Conservation (phyloP, 2,113 vertebrate genomes). For the Corythoichthys haematopterus region DNA sequence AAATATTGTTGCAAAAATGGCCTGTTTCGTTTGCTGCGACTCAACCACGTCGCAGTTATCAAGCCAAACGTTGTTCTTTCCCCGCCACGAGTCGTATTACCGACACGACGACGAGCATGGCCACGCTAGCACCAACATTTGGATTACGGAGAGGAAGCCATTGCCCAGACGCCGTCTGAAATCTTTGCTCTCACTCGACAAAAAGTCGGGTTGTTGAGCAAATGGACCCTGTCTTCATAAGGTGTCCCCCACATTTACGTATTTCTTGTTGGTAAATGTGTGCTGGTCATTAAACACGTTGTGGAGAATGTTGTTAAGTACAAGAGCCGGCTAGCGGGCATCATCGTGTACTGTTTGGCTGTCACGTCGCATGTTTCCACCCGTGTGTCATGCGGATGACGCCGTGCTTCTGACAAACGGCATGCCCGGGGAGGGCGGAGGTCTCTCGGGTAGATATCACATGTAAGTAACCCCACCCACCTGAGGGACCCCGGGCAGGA, state of each 20-base stretch:
- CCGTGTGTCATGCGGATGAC: conserved; percentile 9
- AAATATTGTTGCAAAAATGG: background rate
- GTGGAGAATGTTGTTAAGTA: background rate
- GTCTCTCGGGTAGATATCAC: background rate
- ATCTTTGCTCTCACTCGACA: conserved; percentile 53
- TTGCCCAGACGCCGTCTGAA: conserved; percentile 39
- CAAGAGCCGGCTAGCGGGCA: background rate
- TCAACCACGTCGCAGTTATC: background rate
- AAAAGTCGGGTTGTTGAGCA: conserved; percentile 30
- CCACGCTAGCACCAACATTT: conserved; percentile 43
- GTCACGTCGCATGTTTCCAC: conserved; percentile 29
- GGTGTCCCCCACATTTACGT: background rate
- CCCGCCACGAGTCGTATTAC: background rate
- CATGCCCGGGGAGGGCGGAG: conserved; percentile 1
- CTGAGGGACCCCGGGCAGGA: background rate
- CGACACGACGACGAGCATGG: conserved; percentile 6
- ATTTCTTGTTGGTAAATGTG: background rate
- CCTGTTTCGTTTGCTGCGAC: background rate
- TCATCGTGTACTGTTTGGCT: background rate
- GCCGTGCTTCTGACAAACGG: background rate
- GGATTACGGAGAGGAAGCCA: conserved; percentile 59
- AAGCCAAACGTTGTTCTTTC: background rate
- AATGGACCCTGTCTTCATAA: background rate
- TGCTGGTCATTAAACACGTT: background rate
- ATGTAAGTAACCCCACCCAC: background rate